These are phyloP conservation scores for Lochmaea crataegi DNA, from an alignment of 2,888 invertebrate species.

Conservation along the genomic window DNA sequence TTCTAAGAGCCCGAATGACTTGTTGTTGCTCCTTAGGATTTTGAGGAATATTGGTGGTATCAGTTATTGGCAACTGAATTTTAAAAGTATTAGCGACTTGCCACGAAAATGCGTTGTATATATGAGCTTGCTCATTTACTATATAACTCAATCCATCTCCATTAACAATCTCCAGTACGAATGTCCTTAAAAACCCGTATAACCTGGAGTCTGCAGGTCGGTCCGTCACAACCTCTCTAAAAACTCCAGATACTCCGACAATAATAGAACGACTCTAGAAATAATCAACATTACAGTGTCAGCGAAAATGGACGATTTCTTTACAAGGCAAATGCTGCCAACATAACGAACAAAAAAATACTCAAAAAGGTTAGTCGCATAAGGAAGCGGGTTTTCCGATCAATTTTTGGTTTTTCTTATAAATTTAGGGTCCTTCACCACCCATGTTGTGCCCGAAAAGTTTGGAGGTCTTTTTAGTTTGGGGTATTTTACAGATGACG, in stretches of 20 bases:
- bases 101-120: constrained; percentile 65
- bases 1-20: constrained; percentile 53
- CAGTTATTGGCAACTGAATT: constrained; percentile 44
- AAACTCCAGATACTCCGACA: constrained; percentile 74
- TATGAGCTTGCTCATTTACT: constrained; percentile 74
- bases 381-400: too few species aligned
- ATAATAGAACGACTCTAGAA: constrained; percentile 64
- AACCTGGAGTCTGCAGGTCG: constrained; percentile 63
- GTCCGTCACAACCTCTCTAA: constrained; percentile 70
- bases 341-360: too few species aligned
- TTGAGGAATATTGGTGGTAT: constrained; percentile 42
- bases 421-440: too few species aligned
- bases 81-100: constrained; percentile 56
- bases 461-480: too few species aligned
- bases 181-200: constrained; percentile 71
- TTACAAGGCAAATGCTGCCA: too few species aligned
- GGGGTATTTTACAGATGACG: too few species aligned
- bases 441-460: too few species aligned
- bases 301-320: too few species aligned
- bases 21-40: constrained; percentile 54
- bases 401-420: too few species aligned
- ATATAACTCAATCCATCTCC: constrained; percentile 73
- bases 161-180: constrained; percentile 67
- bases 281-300: not conserved
- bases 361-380: too few species aligned